Conservation (phyloP, 2,888 invertebrate genomes). For the Archaeoteleia sp. region DNA sequence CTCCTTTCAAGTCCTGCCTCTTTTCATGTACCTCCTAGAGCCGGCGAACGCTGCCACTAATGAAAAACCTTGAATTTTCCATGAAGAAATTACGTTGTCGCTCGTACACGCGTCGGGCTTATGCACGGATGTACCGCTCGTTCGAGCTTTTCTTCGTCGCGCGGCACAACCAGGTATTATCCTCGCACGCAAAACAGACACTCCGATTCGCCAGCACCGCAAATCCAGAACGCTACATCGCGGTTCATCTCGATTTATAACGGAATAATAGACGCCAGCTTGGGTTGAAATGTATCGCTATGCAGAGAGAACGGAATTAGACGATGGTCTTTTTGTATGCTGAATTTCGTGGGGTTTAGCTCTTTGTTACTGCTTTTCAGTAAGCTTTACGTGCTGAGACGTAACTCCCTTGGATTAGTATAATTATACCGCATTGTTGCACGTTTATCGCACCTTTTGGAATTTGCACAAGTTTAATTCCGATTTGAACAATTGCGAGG, state of each 20-base stretch:
- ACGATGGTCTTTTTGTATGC: background rate
- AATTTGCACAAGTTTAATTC: too few species aligned
- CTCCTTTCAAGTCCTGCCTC: constrained; percentile 26
- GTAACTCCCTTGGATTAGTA: constrained; percentile 20
- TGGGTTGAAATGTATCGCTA: background rate
- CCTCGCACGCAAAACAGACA: constrained; percentile 16
- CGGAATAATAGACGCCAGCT: constrained; percentile 8
- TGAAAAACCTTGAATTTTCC: constrained; percentile 75
- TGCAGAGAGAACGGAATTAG: background rate
- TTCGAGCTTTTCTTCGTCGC: constrained; percentile 1
- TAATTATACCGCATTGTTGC: constrained; percentile 31
- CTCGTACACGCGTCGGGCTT: constrained; percentile 18
- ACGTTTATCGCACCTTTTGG: constrained; percentile 20
- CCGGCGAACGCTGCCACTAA: constrained; percentile 63
- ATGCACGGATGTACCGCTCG: background rate
- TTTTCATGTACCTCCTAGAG: constrained; percentile 45
- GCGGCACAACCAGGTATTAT: constrained; percentile 8
- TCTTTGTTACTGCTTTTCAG: background rate
- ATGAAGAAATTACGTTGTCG: constrained; percentile 57
- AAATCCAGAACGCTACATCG: too few species aligned
- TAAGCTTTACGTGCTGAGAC: constrained; percentile 1
- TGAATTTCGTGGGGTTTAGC: constrained; percentile 6
- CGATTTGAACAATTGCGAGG: too few species aligned
- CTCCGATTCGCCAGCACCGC: background rate
- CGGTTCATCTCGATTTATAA: background rate